Percentiles rank a stretch among this genome's conserved stretches.
These are phyloP conservation scores for Rynchops niger DNA, from an alignment of 2,113 vertebrate species.

Conservation along the genomic window DNA sequence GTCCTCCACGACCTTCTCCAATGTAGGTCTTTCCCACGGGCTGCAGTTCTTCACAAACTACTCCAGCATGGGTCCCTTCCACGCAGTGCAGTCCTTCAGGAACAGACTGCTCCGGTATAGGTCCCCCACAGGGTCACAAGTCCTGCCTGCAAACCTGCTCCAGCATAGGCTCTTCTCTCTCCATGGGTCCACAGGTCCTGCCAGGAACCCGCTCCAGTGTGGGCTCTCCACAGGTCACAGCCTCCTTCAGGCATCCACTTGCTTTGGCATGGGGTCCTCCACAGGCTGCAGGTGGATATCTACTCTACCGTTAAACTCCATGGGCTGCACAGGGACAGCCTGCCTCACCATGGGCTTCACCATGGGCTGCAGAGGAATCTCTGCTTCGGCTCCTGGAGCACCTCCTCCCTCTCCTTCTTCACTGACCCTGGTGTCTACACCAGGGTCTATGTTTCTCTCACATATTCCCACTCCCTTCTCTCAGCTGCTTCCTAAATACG, in stretches of 20 bases:
- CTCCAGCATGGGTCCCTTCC: not conserved
- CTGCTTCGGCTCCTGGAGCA: not conserved
- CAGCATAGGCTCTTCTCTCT: not conserved
- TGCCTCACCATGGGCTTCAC: not conserved
- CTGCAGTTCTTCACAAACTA: not conserved
- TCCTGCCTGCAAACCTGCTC: not conserved
- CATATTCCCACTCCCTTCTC: not conserved
- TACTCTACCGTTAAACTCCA: not conserved
- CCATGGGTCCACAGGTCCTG: not conserved
- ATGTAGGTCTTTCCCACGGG: rapidly evolving
- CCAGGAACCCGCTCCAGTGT: not conserved
- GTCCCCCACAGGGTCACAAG: too few relatives aligned
- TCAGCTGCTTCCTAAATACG: not conserved
- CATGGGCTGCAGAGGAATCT: not conserved
- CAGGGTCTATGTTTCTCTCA: not conserved
- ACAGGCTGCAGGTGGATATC: not conserved
- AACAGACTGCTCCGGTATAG: not conserved
- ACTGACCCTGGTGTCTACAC: not conserved
- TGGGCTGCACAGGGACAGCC: not conserved
- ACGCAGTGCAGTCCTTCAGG: not conserved
- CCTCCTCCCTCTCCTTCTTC: not conserved
- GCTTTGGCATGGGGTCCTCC: not conserved
- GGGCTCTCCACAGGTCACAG: not conserved
- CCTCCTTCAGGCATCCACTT: not conserved
- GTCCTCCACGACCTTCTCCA: not conserved